Evolutionary conservation across 2,797 vertebrate species (phyloP).

Genomic region (Phataginus tricuspis): DNA sequence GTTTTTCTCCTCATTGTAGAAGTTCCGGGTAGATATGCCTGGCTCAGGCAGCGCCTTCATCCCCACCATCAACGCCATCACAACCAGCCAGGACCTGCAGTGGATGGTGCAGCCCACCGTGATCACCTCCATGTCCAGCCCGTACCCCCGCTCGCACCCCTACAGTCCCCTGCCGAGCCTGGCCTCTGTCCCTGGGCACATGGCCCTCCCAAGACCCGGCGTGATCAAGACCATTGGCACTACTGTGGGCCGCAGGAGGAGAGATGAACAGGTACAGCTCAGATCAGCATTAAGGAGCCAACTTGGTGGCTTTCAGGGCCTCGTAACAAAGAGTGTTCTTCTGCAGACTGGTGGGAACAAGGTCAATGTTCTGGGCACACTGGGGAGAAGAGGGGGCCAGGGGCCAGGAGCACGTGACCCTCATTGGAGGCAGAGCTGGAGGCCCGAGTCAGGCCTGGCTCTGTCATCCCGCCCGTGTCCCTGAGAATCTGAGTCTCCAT

Average conservation of each 20-base stretch:
- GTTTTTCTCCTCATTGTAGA: conserved; percentile 86
- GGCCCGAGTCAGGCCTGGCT: neutral
- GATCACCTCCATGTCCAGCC: conserved; percentile 99
- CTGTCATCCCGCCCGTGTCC: neutral
- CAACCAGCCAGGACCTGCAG: conserved; percentile 99
- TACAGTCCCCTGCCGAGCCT: conserved; percentile 93
- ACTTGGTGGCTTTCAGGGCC: rapidly evolving
- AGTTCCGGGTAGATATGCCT: conserved; percentile 99
- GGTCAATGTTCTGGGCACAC: neutral
- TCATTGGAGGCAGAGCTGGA: neutral
- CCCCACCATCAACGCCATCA: conserved; percentile 99
- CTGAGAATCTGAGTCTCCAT: neutral
- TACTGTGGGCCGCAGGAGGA: conserved; percentile 93
- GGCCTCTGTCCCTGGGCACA: conserved; percentile 92
- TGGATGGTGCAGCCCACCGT: conserved; percentile 99
- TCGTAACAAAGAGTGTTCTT: neutral
- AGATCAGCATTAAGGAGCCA: neutral
- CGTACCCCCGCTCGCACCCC: conserved; percentile 95
- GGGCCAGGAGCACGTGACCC: rapidly evolving
- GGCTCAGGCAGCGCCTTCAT: conserved; percentile 99
- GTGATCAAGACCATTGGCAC: conserved; percentile 98
- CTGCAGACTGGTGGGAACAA: neutral
- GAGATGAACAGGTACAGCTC: conserved; percentile 95
- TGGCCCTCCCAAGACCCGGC: conserved; percentile 93
- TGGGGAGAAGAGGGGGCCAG: neutral